Evolutionary conservation across 1,140 invertebrate species (phyloP).

Genomic region (Eupeodes corollae): DNA sequence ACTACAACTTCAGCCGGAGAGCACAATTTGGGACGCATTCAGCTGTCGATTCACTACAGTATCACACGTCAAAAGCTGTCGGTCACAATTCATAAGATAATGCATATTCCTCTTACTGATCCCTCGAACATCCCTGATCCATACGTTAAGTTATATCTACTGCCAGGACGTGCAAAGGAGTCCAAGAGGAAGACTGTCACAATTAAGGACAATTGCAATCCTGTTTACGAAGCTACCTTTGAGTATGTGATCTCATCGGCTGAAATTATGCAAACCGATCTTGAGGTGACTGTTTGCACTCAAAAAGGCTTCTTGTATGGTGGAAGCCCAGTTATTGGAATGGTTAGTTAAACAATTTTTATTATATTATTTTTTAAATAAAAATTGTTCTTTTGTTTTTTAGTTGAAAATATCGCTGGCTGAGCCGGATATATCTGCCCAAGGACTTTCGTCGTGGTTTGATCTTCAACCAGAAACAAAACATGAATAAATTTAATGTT

Average conservation of each 20-base stretch:
- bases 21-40: slow-evolving; percentile 63
- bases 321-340: slow-evolving; percentile 68
- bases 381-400: background rate
- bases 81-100: slow-evolving; percentile 76
- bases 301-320: slow-evolving; percentile 68
- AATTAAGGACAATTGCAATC: slow-evolving; percentile 82
- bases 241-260: slow-evolving; percentile 70
- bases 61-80: slow-evolving; percentile 66
- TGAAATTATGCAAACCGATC: slow-evolving; percentile 56
- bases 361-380: background rate
- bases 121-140: slow-evolving; percentile 83
- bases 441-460: slow-evolving; percentile 45
- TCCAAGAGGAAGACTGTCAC: slow-evolving; percentile 83
- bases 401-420: slow-evolving; percentile 31
- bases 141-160: slow-evolving; percentile 84
- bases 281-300: slow-evolving; percentile 72
- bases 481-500: slow-evolving; percentile 24
- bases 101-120: slow-evolving; percentile 80
- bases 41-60: slow-evolving; percentile 78
- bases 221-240: slow-evolving; percentile 81
- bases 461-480: slow-evolving; percentile 42
- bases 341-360: slow-evolving; percentile 40
- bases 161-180: slow-evolving; percentile 77
- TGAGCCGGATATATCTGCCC: slow-evolving; percentile 33
- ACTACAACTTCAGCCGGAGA: slow-evolving; percentile 51